Conservation (phyloP, 2,888 invertebrate genomes). For the Aradus depressus region DNA sequence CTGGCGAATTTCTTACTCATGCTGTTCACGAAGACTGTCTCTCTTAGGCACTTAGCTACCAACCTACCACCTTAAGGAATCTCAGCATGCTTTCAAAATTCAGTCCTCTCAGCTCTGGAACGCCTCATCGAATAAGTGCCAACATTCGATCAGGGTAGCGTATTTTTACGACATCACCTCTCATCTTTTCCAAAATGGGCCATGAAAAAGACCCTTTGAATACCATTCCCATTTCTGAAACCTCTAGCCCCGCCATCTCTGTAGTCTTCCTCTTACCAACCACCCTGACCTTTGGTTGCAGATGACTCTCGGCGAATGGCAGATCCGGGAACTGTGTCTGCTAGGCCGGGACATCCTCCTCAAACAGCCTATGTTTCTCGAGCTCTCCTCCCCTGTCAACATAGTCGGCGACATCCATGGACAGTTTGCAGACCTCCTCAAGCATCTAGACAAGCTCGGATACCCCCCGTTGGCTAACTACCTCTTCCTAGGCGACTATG, state of each 20-base stretch:
- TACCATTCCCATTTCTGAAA: constrained; percentile 1
- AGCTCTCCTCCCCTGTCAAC: constrained; percentile 41
- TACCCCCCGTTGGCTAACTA: constrained; percentile 43
- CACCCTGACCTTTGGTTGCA: constrained; percentile 18
- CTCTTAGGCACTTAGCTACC: too few species aligned
- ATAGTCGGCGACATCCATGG: constrained; percentile 45
- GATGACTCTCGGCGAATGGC: constrained; percentile 32
- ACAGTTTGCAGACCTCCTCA: constrained; percentile 42
- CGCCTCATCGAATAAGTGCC: too few species aligned
- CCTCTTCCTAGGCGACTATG: constrained; percentile 45
- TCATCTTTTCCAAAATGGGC: too few species aligned
- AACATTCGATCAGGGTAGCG: too few species aligned
- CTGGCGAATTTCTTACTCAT: too few species aligned
- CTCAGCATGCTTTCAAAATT: too few species aligned
- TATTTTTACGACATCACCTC: too few species aligned
- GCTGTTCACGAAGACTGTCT: too few species aligned
- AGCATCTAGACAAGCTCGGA: constrained; percentile 42
- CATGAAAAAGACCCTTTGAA: constrained; percentile 1
- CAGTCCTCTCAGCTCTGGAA: too few species aligned
- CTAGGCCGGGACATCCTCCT: constrained; percentile 34
- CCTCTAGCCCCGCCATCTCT: neutral
- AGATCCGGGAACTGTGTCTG: constrained; percentile 40
- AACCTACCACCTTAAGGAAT: too few species aligned
- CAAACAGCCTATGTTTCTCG: constrained; percentile 41
- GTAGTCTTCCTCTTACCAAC: neutral